Percentiles rank a stretch among this genome's conserved stretches.
phyloP scores from a whole-genome alignment of 2,888 invertebrate species.

The Leptopilina syphax region DNA sequence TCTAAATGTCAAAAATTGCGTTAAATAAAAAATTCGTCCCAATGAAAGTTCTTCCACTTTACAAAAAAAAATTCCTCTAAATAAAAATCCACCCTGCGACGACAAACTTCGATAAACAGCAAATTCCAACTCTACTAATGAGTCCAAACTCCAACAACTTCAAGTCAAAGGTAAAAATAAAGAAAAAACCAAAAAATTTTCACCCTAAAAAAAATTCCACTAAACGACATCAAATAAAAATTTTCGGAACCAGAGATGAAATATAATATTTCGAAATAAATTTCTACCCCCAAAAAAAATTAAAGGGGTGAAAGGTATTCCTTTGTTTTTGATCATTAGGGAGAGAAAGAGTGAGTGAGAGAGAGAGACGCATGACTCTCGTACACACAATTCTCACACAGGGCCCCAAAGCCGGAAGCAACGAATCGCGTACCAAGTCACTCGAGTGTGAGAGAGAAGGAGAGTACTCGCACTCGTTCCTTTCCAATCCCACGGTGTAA shows the following conservation, averaged over 20 bases:
- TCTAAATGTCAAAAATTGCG: too few species aligned
- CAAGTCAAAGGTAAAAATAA: background rate
- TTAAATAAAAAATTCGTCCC: too few species aligned
- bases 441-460: slow-evolving; percentile 49
- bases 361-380: slow-evolving; percentile 17
- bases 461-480: slow-evolving; percentile 57
- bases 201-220: background rate
- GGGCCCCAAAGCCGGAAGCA: slow-evolving; percentile 68
- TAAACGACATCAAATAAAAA: background rate
- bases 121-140: too few species aligned
- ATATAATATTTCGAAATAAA: slow-evolving; percentile 40
- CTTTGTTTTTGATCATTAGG: slow-evolving; percentile 65
- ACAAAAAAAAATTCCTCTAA: too few species aligned
- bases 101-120: too few species aligned
- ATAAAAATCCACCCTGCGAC: too few species aligned
- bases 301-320: slow-evolving; percentile 47
- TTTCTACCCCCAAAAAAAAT: background rate
- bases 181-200: background rate
- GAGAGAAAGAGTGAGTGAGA: background rate
- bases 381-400: slow-evolving; percentile 64
- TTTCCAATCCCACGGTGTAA: slow-evolving; percentile 73
- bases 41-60: too few species aligned
- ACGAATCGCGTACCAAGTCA: slow-evolving; percentile 61
- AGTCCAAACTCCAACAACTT: too few species aligned
- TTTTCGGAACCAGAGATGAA: background rate